phyloP scores from a whole-genome alignment of 2,113 vertebrate species.

The Bufo bufo region DNA sequence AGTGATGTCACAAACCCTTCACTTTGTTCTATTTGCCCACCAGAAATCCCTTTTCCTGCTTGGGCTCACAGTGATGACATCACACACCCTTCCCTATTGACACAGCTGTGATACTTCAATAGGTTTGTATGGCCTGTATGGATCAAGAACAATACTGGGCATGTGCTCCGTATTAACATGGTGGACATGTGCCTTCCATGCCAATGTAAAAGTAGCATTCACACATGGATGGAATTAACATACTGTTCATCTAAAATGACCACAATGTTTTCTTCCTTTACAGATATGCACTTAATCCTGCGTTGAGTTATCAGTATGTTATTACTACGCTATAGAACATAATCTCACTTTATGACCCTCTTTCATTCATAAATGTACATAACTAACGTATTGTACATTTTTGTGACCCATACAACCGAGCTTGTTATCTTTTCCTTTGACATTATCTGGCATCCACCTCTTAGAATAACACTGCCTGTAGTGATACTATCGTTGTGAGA shows the following conservation, averaged over 20 bases:
- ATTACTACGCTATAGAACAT: neutral
- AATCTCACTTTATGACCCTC: neutral
- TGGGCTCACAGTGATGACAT: conserved; percentile 32
- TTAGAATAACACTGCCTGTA: conserved; percentile 42
- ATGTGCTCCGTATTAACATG: neutral
- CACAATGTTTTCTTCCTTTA: conserved; percentile 23
- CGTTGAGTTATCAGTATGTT: neutral
- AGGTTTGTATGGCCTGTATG: neutral
- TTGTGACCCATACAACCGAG: neutral
- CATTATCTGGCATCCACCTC: conserved; percentile 42
- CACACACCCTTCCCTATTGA: conserved; percentile 30
- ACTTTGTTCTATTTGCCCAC: neutral
- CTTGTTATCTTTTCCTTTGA: conserved; percentile 45
- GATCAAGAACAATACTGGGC: conserved; percentile 20
- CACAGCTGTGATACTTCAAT: conserved; percentile 47
- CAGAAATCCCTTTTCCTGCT: conserved; percentile 21
- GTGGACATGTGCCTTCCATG: conserved; percentile 1
- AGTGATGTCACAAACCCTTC: conserved; percentile 23
- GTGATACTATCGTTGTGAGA: conserved; percentile 39
- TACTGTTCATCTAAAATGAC: conserved; percentile 21
- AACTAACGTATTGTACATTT: conserved; percentile 9
- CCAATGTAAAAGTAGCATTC: conserved; percentile 2
- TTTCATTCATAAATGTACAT: conserved; percentile 27
- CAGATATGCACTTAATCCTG: conserved; percentile 12
- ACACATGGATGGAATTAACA: conserved; percentile 35